phyloP scores from a whole-genome alignment of 2,113 vertebrate species.

The Theristicus caerulescens region DNA sequence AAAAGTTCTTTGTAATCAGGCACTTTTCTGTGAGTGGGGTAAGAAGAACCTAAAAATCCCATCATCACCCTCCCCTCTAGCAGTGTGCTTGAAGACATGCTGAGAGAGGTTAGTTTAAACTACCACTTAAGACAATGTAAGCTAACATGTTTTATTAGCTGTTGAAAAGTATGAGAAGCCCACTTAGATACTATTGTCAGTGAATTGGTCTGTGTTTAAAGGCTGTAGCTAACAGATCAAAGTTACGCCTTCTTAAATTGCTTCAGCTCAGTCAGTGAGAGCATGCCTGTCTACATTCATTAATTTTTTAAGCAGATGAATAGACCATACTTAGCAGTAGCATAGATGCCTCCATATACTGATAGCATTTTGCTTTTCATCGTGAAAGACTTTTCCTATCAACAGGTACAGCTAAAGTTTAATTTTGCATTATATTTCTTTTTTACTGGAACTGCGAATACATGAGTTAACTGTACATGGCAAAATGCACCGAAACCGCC shows the following conservation, averaged over 20 bases:
- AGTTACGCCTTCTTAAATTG: not conserved
- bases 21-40: not conserved
- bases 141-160: not conserved
- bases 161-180: not conserved
- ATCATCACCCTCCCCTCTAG: not conserved
- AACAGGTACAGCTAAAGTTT: not conserved
- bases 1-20: no score
- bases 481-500: not conserved
- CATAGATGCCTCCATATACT: not conserved
- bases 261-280: not conserved
- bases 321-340: not conserved
- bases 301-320: not conserved
- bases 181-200: not conserved
- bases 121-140: fast-evolving
- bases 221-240: not conserved
- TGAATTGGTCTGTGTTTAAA: not conserved
- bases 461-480: not conserved
- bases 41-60: not conserved
- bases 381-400: not conserved
- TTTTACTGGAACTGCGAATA: not conserved
- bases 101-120: not conserved
- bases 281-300: not conserved
- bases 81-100: not conserved
- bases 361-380: not conserved
- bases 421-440: not conserved